These are phyloP conservation scores for Megaustenia siamemsis DNA, from an alignment of 2,888 invertebrate genomes.

Conservation along the genomic window DNA sequence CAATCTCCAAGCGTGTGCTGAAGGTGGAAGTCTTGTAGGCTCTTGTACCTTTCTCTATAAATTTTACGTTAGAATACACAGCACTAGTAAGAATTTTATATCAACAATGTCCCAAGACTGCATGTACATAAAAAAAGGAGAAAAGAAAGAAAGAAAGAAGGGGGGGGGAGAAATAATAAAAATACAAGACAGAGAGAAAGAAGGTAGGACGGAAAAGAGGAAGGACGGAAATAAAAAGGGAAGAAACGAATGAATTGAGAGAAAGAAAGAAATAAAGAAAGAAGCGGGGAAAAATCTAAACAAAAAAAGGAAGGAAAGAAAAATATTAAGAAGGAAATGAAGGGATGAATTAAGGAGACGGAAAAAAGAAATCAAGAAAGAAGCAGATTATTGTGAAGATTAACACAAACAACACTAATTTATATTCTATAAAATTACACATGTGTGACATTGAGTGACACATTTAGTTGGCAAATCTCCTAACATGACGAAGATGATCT, in stretches of 20 bases:
- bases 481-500: too few species aligned
- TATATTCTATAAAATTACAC: too few species aligned
- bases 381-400: too few species aligned
- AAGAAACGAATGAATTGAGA: slow-evolving; percentile 19
- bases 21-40: too few species aligned
- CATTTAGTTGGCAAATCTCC: too few species aligned
- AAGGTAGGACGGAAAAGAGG: slow-evolving; percentile 18
- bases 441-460: too few species aligned
- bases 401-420: too few species aligned
- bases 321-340: neutral
- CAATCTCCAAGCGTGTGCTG: too few species aligned
- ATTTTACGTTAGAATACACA: too few species aligned
- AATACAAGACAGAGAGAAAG: neutral
- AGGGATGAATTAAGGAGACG: neutral
- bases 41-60: too few species aligned
- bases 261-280: neutral
- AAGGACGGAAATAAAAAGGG: slow-evolving; percentile 11
- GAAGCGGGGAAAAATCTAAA: neutral
- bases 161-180: neutral
- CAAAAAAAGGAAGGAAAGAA: neutral
- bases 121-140: slow-evolving; percentile 3
- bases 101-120: too few species aligned
- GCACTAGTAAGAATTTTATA: too few species aligned
- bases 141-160: neutral
- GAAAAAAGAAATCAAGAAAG: neutral